Conservation (phyloP, 2,888 invertebrate species). For the Agriopis leucophaearia region DNA sequence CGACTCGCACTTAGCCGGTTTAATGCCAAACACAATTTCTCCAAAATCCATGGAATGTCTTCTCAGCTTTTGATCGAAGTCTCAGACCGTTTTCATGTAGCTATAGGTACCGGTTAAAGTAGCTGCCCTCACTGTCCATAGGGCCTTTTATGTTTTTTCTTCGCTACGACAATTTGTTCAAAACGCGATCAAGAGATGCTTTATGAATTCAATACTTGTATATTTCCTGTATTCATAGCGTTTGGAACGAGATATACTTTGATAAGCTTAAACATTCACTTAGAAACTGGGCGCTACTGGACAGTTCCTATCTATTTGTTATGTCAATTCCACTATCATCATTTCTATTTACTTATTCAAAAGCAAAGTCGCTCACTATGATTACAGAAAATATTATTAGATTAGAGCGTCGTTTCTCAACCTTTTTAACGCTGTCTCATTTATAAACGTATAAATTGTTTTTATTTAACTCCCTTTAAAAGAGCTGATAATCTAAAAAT, state of each 20-base stretch:
- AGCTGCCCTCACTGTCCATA: too few species aligned
- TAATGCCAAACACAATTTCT: too few species aligned
- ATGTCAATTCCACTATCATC: constrained; percentile 6
- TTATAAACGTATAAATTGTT: not conserved
- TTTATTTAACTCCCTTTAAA: too few species aligned
- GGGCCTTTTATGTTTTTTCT: too few species aligned
- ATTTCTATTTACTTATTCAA: constrained; percentile 15
- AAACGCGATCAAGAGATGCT: too few species aligned
- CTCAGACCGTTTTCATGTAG: too few species aligned
- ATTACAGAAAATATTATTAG: constrained; percentile 12
- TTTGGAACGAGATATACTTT: not conserved
- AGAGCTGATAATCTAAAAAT: too few species aligned
- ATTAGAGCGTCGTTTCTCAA: constrained; percentile 5
- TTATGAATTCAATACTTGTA: not conserved
- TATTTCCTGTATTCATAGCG: not conserved
- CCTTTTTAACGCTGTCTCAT: not conserved
- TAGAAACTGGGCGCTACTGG: constrained; percentile 5
- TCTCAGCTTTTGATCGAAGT: too few species aligned
- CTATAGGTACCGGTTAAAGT: too few species aligned
- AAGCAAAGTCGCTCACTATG: constrained; percentile 10
- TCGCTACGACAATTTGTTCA: too few species aligned
- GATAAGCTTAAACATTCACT: constrained; percentile 13
- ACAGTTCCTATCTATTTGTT: not conserved
- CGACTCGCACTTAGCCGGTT: too few species aligned
- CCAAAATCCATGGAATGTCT: too few species aligned